These are phyloP conservation scores for Rhinogobio ventralis DNA, from an alignment of 2,797 vertebrate species.

Conservation along the genomic window DNA sequence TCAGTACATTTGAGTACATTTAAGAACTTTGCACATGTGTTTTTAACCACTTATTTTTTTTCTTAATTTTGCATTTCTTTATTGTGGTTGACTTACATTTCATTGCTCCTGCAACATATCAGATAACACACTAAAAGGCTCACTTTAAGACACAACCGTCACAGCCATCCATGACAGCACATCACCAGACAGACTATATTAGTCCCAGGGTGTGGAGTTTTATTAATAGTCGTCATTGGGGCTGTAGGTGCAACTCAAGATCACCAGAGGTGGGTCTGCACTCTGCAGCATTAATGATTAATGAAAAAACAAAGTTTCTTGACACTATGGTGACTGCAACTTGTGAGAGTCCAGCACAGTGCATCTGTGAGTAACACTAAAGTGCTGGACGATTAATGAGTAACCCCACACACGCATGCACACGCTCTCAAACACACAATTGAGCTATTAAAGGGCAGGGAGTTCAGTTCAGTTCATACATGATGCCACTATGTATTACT, in stretches of 20 bases:
- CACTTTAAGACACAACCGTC: conserved; percentile 15
- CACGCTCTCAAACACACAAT: background rate
- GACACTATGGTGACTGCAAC: conserved; percentile 47
- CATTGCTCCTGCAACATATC: background rate
- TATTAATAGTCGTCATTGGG: conserved; percentile 50
- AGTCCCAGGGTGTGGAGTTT: conserved; percentile 49
- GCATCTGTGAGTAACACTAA: conserved; percentile 1
- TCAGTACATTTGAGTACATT: background rate
- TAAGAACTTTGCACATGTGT: background rate
- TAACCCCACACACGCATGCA: conserved; percentile 13
- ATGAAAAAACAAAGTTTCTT: conserved; percentile 60
- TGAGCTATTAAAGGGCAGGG: conserved; percentile 18
- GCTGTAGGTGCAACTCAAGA: background rate
- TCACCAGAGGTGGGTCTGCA: conserved; percentile 38
- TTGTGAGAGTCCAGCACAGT: background rate
- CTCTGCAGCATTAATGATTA: conserved; percentile 69
- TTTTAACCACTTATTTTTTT: background rate
- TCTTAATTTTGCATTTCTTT: background rate
- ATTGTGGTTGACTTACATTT: background rate
- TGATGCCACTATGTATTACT: background rate
- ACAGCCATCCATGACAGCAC: conserved; percentile 38
- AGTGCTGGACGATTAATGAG: conserved; percentile 25
- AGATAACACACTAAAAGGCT: background rate
- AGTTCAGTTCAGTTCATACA: conserved; percentile 9
- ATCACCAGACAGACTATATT: conserved; percentile 53